These are phyloP conservation scores for Callyntrura guangdongensis DNA, from an alignment of 2,888 invertebrate genomes.

Conservation along the genomic window DNA sequence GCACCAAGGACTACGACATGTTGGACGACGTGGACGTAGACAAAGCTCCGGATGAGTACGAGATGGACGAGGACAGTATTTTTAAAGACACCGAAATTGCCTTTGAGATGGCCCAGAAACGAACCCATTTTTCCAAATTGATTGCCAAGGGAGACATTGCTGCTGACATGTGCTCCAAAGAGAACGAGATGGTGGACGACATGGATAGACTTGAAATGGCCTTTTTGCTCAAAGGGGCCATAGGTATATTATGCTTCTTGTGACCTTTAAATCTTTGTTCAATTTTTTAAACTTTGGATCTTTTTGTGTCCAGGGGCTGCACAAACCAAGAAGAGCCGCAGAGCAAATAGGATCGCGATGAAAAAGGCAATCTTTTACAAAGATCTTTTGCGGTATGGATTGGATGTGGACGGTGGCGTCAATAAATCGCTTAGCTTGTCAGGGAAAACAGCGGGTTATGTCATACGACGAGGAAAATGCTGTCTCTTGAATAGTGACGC, in stretches of 20 bases:
- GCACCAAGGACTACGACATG: background rate
- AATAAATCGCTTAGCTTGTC: slow-evolving; percentile 1
- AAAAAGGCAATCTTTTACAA: background rate
- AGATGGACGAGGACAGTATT: slow-evolving; percentile 9
- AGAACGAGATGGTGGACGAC: background rate
- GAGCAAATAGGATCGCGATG: background rate
- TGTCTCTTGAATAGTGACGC: background rate
- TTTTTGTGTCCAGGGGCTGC: background rate
- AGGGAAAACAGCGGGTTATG: background rate
- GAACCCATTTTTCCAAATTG: background rate
- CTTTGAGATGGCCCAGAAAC: background rate
- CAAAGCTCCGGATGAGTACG: background rate
- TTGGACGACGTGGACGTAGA: slow-evolving; percentile 19
- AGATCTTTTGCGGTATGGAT: slow-evolving; percentile 41
- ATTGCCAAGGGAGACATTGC: background rate
- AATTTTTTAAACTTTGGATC: no score
- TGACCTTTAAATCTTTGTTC: background rate
- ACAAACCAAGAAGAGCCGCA: background rate
- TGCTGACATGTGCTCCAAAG: slow-evolving; percentile 7
- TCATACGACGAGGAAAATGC: background rate
- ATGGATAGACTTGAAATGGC: background rate
- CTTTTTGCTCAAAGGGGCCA: background rate
- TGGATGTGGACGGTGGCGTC: slow-evolving; percentile 34
- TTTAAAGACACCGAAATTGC: slow-evolving; percentile 9
- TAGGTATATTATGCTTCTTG: background rate